phyloP scores from a whole-genome alignment of 2,888 invertebrate genomes.

The Limenitis arthemis region DNA sequence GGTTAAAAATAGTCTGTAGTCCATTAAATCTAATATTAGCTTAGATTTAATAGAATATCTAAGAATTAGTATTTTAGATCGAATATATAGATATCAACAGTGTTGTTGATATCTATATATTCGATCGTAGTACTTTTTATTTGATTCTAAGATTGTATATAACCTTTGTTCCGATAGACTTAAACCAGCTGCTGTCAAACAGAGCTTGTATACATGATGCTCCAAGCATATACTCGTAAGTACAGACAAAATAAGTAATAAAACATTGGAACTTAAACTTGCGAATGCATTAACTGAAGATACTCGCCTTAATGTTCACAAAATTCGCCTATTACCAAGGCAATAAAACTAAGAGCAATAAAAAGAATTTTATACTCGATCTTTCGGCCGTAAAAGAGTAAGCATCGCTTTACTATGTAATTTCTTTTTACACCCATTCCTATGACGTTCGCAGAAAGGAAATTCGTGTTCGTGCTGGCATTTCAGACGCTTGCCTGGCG shows the following conservation, averaged over 20 bases:
- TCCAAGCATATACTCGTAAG: neutral
- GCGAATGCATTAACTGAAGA: neutral
- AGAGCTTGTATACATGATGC: too few species aligned
- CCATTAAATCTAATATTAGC: too few species aligned
- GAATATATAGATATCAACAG: too few species aligned
- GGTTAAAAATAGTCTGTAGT: too few species aligned
- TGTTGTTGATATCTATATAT: too few species aligned
- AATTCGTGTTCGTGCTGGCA: conserved; percentile 29
- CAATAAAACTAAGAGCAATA: conserved; percentile 53
- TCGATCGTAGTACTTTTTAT: too few species aligned
- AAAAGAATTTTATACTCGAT: conserved; percentile 59
- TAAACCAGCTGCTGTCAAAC: too few species aligned
- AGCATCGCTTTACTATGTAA: conserved; percentile 56
- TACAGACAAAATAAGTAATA: neutral
- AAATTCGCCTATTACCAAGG: conserved; percentile 48
- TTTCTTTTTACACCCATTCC: conserved; percentile 45
- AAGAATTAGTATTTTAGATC: too few species aligned
- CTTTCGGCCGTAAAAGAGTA: conserved; percentile 51
- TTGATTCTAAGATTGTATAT: too few species aligned
- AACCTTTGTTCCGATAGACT: too few species aligned
- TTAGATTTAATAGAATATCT: too few species aligned
- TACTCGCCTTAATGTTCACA: conserved; percentile 33
- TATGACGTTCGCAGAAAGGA: conserved; percentile 39
- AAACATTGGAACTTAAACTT: neutral
- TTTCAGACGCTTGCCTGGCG: conserved; percentile 28